phyloP scores from a whole-genome alignment of 1,140 invertebrate species.

The Drosophila lacertosa region DNA sequence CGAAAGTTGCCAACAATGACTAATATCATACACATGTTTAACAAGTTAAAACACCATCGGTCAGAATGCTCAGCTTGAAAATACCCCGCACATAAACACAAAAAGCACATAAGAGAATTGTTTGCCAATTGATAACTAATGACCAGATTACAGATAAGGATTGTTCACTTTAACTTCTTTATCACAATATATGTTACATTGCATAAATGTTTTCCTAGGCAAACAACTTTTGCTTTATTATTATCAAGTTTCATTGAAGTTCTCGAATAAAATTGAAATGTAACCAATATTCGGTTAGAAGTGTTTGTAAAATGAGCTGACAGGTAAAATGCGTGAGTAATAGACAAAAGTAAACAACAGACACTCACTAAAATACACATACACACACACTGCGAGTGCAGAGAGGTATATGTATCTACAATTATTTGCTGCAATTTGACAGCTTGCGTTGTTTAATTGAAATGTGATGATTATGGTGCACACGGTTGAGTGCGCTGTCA shows the following conservation, averaged over 20 bases:
- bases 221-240: background rate
- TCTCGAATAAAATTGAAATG: slow-evolving; percentile 1
- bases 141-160: too few relatives aligned
- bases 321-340: slow-evolving; percentile 5
- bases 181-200: too few relatives aligned
- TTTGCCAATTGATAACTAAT: too few relatives aligned
- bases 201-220: background rate
- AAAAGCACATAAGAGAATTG: too few relatives aligned
- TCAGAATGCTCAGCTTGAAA: background rate
- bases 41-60: background rate
- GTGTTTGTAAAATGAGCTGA: slow-evolving; percentile 5
- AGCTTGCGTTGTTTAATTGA: slow-evolving; percentile 61
- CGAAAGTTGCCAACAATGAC: slow-evolving; percentile 47
- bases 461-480: slow-evolving; percentile 71
- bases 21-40: slow-evolving; percentile 41
- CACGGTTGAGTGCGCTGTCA: slow-evolving; percentile 46
- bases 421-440: slow-evolving; percentile 51
- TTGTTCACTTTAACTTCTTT: too few relatives aligned
- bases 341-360: slow-evolving; percentile 10
- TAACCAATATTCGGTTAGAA: slow-evolving; percentile 28
- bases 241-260: background rate
- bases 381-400: background rate
- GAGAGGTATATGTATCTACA: slow-evolving; percentile 34
- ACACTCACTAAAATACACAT: too few relatives aligned
- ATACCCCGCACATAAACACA: background rate